Evolutionary conservation across 2,797 vertebrate species (phyloP), one percentile per base, ranked within the genome.

Genomic region (Lithobates pipiens): DNA sequence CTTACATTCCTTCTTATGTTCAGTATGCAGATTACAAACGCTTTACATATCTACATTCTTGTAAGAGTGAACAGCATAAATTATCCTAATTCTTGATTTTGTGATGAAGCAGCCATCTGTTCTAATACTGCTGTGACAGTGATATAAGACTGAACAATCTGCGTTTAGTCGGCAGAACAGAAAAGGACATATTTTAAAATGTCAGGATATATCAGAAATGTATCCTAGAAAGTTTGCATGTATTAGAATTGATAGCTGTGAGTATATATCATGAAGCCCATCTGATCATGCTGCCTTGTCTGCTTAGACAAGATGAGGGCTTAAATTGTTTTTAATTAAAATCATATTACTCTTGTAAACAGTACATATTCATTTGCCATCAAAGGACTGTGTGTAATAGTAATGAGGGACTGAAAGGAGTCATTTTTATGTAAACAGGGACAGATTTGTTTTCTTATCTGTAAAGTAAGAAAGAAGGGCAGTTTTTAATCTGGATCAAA

Each of bases 141-240:
- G 93, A 93, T 94, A 92, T 92, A 93, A 89, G 91, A 93, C 91
- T 90, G 90, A 94, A 93, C 90, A 91, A 91, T 91, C 91, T 85
- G 91, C 92, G 90, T 91, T 94, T 94, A 93, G 93, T 95, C 93
- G 93, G 92, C 90, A 92, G 94, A 90, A 90, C 93, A 94, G 91
- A 91, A 94, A 92, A 93, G 94, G 94, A 95, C 93, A 94, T 96
- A 95, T 95, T 95, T 96, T 95, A 93, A 95, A 95, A 93, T 94
- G 94, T 95, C 94, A 95, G 89, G 89, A 93, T 93, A 92, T 92
- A 94, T 94, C 94, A 95, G 92, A 94, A 91, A 91, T 90, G 90
- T 92, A 93, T 93, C 92, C 90, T 90, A 92, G 92, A 93, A 94
- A 94, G 92, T 95, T 94, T 93, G 92, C 93, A 90, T 93, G 95